These are phyloP conservation scores for Meloidogyne floridensis DNA, from an alignment of 1,140 invertebrate species.

Conservation along the genomic window DNA sequence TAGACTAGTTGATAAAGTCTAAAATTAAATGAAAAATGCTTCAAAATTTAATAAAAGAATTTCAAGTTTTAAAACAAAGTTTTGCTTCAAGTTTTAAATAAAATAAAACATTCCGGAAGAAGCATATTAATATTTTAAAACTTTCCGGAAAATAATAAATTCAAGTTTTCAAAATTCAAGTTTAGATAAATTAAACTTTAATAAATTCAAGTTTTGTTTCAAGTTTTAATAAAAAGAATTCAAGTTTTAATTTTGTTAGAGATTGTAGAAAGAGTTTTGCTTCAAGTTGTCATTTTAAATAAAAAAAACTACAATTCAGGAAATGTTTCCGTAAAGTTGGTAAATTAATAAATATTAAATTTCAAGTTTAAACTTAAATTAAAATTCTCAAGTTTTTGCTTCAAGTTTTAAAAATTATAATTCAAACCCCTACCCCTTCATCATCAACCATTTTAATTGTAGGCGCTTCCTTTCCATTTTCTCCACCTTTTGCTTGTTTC, in stretches of 20 bases:
- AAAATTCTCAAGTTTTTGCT: neutral
- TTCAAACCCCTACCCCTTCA: neutral
- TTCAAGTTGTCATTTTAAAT: too few species aligned
- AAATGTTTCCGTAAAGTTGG: too few species aligned
- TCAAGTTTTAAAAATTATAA: neutral
- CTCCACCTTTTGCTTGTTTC: neutral
- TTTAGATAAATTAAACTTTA: neutral
- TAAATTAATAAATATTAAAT: too few species aligned
- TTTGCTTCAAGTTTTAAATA: slow-evolving; percentile 1
- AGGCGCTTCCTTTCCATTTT: neutral
- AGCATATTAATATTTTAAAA: too few species aligned
- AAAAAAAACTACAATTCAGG: too few species aligned
- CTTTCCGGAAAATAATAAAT: neutral
- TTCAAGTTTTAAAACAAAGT: neutral
- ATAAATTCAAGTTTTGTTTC: neutral
- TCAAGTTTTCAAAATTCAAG: neutral
- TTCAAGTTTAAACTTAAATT: too few species aligned
- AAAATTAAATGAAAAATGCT: slow-evolving; percentile 36
- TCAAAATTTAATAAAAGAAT: slow-evolving; percentile 8
- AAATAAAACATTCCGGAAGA: neutral
- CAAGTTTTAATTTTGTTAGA: neutral
- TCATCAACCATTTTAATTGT: slow-evolving; percentile 16
- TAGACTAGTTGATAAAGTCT: slow-evolving; percentile 22
- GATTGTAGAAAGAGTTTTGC: too few species aligned
- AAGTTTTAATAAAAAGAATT: neutral